These are phyloP conservation scores for Fopius arisanus DNA, from an alignment of 1,140 invertebrate genomes.

Conservation along the genomic window DNA sequence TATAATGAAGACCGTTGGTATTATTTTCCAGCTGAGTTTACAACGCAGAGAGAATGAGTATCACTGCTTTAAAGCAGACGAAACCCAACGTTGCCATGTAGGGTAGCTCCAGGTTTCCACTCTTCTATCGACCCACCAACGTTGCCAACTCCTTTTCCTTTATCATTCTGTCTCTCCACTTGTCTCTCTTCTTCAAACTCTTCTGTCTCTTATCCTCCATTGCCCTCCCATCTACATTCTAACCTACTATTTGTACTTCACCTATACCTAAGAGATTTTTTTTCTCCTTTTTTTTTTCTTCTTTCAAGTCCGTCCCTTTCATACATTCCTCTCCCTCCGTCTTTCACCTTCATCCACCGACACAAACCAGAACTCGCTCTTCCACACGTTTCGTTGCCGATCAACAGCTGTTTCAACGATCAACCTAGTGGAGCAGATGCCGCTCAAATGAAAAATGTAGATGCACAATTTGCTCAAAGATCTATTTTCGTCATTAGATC, in stretches of 20 bases:
- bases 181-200: conserved; percentile 29
- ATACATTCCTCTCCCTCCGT: conserved; percentile 23
- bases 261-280: not conserved
- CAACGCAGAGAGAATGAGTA: conserved; percentile 44
- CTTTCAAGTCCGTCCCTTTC: not conserved
- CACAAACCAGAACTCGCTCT: conserved; percentile 18
- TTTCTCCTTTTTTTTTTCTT: too few relatives aligned
- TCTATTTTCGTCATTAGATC: not conserved
- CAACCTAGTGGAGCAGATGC: conserved; percentile 30
- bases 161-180: conserved; percentile 30
- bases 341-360: conserved; percentile 25
- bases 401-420: conserved; percentile 52
- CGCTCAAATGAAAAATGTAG: conserved; percentile 29
- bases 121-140: conserved; percentile 61
- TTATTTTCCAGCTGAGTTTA: conserved; percentile 4
- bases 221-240: conserved; percentile 33
- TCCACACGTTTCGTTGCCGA: not conserved
- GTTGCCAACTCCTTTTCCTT: conserved; percentile 59
- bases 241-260: not conserved
- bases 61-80: conserved; percentile 63
- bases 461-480: not conserved
- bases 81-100: conserved; percentile 55
- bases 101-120: conserved; percentile 43
- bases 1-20: not conserved
- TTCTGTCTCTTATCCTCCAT: conserved; percentile 3